These are phyloP conservation scores for Glyptemys insculpta DNA, from an alignment of 2,797 vertebrate genomes.

Conservation along the genomic window DNA sequence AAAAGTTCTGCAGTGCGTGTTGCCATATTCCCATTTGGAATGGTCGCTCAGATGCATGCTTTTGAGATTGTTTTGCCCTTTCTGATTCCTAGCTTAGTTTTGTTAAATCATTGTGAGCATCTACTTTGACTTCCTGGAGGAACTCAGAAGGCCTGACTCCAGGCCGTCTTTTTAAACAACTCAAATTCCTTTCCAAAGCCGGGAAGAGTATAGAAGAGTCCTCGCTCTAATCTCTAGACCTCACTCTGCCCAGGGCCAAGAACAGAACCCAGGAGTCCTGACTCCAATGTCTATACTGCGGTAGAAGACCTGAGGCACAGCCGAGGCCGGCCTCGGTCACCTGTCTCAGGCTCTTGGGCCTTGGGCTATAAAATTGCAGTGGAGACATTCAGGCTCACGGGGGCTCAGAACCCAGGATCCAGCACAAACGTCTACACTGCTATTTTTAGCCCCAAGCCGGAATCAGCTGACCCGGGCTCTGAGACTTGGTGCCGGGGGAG, in stretches of 20 bases:
- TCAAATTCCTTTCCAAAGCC: neutral
- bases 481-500: neutral
- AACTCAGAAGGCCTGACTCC: neutral
- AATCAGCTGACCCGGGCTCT: neutral
- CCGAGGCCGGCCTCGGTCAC: too few relatives aligned
- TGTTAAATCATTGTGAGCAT: neutral
- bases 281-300: neutral
- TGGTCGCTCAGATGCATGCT: neutral
- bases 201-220: too few relatives aligned
- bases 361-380: neutral
- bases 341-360: too few relatives aligned
- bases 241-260: neutral
- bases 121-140: neutral
- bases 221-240: too few relatives aligned
- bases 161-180: neutral
- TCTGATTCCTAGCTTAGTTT: neutral
- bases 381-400: neutral
- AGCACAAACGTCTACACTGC: neutral
- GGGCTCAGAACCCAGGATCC: neutral
- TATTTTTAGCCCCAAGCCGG: neutral
- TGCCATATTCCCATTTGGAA: too few relatives aligned
- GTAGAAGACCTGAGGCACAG: too few relatives aligned
- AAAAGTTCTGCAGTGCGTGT: too few relatives aligned
- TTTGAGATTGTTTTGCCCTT: neutral
- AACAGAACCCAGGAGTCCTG: too few relatives aligned